Evolutionary conservation across 2,113 vertebrate species (phyloP).

Genomic region (Rousettus leschenaultii): DNA sequence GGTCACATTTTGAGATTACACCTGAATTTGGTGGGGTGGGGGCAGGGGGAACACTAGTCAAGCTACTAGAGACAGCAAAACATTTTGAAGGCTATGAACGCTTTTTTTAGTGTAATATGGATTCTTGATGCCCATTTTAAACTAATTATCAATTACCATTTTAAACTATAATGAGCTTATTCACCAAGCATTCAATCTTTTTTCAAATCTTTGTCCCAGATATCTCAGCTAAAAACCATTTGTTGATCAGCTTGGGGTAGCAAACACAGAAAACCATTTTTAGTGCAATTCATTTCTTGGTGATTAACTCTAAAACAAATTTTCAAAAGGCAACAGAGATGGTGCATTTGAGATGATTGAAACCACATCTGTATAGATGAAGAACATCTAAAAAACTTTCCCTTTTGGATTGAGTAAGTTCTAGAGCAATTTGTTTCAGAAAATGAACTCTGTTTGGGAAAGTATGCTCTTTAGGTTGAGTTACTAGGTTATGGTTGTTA

Average conservation of each 20-base stretch:
- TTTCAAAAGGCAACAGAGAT: background rate
- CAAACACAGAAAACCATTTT: no score
- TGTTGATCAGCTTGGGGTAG: background rate
- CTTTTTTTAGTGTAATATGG: background rate
- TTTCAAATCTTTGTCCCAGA: background rate
- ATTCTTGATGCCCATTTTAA: background rate
- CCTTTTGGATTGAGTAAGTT: background rate
- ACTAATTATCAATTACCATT: background rate
- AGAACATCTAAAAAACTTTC: fast-evolving
- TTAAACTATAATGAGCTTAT: background rate
- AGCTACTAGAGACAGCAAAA: background rate
- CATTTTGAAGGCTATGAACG: background rate
- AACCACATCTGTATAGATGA: background rate
- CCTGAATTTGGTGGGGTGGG: background rate
- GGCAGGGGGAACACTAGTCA: background rate
- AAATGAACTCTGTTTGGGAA: background rate
- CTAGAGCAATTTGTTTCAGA: background rate
- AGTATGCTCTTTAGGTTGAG: background rate
- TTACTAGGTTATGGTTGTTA: background rate
- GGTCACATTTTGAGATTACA: background rate
- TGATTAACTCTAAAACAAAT: background rate
- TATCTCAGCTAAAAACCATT: background rate
- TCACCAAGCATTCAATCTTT: background rate
- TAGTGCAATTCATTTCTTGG: background rate
- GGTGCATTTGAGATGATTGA: background rate